Evolutionary conservation across 2,797 vertebrate species (phyloP), one percentile per base, ranked within the genome.

Genomic region (Hydrocynus forskahlii): DNA sequence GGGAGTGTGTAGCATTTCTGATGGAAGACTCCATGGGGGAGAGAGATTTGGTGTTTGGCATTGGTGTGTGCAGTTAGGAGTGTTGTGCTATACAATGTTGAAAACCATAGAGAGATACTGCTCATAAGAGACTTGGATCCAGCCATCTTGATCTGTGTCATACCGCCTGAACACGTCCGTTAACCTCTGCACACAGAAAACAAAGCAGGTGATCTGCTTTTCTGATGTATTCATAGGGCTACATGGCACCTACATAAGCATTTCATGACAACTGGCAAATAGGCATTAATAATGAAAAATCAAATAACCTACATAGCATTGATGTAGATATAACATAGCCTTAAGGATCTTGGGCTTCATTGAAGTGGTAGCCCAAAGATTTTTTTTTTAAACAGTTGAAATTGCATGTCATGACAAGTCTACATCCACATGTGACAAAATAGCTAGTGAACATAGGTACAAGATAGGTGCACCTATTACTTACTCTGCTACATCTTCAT

Each of bases 61-160:
- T 93, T 87, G 88, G 87, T 90, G 86, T 88, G 91, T 94, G 90
- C 89, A 71, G 59, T 60, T 25, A n/a, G 55, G 40, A 66, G 70
- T 75, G 48, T 45, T 88, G 79, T 87, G 87, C 90, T 95, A 99
- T 94, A 99, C 97, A 0, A 97, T 94, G 89, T 96, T 97, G 92
- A 99, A 99, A 90, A 99, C 96, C 97, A 99, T 99, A 86, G 96
- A 97, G 81, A 99, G 96, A 85, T 99, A 99, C 64, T 99, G 98
- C 92, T 99, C 98, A 14, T 99, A 99, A 59, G 98, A 99, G 87
- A 99, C 96, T 89, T 99, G 97, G 87, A 99, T 98, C 98, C 98
- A 99, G 90, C 98, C 98, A 0, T 99, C 98, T 80, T 97, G 97
- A 87, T 99, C 98, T 0, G 98, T 99, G 64, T 99, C 98, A 0